A percentile compares a stretch with the other conserved stretches of the same genome.
Conservation (phyloP, 1,140 invertebrate genomes). For the Eumeta japonica region DNA sequence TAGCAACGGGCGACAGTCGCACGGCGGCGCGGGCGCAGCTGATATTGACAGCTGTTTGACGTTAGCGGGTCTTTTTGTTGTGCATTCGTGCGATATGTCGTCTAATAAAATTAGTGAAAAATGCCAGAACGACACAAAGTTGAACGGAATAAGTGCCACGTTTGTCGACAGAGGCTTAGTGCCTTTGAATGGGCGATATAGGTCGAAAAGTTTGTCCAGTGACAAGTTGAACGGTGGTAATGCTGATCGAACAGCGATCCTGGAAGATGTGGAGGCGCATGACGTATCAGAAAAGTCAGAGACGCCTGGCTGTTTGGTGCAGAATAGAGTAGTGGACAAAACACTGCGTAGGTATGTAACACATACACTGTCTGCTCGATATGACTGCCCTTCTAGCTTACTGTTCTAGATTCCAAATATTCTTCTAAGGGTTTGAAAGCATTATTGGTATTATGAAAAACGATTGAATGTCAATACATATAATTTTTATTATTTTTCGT, state of each 20-base stretch:
- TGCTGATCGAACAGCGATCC: conserved; percentile 42
- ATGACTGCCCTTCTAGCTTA: too few relatives aligned
- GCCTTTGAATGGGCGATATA: conserved; percentile 34
- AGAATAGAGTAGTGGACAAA: conserved; percentile 34
- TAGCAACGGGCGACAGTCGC: conserved; percentile 28
- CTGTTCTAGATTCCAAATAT: too few relatives aligned
- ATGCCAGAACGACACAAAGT: conserved; percentile 41
- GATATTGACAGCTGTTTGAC: conserved; percentile 38
- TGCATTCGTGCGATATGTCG: conserved; percentile 39
- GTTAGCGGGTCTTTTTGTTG: conserved; percentile 24
- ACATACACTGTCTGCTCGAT: too few relatives aligned
- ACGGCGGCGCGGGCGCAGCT: conserved; percentile 23
- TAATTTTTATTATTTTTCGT: too few relatives aligned
- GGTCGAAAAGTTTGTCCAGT: conserved; percentile 50
- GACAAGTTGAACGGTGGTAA: conserved; percentile 49
- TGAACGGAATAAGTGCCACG: conserved; percentile 38
- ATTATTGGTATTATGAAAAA: too few relatives aligned
- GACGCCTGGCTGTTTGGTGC: conserved; percentile 45
- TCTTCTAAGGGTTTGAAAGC: too few relatives aligned
- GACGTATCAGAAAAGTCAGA: conserved; percentile 39
- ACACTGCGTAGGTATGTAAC: too few relatives aligned
- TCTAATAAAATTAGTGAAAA: conserved; percentile 42
- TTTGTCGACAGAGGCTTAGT: conserved; percentile 37
- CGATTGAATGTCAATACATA: too few relatives aligned
- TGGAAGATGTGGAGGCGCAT: conserved; percentile 45